phyloP scores from a whole-genome alignment of 2,888 invertebrate species.

The Euspilapteryx auroguttella region DNA sequence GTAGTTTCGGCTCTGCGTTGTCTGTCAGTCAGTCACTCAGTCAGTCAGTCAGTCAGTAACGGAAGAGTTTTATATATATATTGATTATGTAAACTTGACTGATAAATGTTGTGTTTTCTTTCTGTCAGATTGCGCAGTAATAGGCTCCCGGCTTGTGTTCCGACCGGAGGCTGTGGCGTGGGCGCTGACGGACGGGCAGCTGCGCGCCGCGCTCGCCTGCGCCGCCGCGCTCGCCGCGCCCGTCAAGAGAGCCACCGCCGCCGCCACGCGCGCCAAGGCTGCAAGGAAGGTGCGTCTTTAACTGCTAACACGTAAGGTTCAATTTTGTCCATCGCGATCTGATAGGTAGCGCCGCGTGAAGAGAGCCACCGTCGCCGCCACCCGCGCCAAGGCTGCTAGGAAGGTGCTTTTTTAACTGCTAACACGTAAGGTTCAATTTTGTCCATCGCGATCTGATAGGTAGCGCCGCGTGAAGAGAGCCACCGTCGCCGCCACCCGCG shows the following conservation, averaged over 20 bases:
- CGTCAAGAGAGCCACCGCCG: slow-evolving; percentile 76
- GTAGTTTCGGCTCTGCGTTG: no score
- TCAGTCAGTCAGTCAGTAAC: no score
- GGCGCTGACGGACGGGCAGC: slow-evolving; percentile 95
- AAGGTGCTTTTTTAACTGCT: slow-evolving; percentile 78
- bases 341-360: no score
- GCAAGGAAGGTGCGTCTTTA: slow-evolving; percentile 77
- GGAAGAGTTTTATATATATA: no score
- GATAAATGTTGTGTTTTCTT: neutral
- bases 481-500: slow-evolving; percentile 74
- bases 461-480: slow-evolving; percentile 80
- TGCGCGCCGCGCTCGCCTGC: slow-evolving; percentile 90
- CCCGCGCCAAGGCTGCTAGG: slow-evolving; percentile 80
- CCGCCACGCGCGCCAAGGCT: slow-evolving; percentile 81
- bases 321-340: no score
- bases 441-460: no score
- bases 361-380: slow-evolving; percentile 74
- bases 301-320: no score
- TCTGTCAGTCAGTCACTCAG: no score
- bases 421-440: no score
- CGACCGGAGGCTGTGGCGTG: slow-evolving; percentile 95
- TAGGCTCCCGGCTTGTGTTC: slow-evolving; percentile 88
- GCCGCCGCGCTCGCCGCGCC: slow-evolving; percentile 82
- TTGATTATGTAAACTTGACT: no score
- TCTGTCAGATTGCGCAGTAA: slow-evolving; percentile 82